Percentiles rank a stretch among this genome's conserved stretches.
phyloP scores from a whole-genome alignment of 2,113 vertebrate species.

The Sisor rabdophorus region DNA sequence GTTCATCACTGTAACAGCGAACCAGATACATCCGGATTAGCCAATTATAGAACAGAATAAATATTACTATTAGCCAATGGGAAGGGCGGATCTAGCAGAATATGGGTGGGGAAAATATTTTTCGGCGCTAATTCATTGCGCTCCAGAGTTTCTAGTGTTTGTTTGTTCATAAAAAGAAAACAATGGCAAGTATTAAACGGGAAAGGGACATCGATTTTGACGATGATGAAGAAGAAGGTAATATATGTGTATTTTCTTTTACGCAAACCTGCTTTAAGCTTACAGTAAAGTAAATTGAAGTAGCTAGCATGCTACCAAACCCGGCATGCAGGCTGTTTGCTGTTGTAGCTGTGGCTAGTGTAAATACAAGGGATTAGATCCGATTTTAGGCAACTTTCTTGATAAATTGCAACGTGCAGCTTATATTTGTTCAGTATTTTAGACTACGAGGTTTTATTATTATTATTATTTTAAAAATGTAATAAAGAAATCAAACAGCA shows the following conservation, averaged over 20 bases:
- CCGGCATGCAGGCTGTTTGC: neutral
- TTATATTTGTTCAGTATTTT: neutral
- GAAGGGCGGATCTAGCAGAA: neutral
- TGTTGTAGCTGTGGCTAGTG: neutral
- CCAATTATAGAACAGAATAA: neutral
- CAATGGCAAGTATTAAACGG: conserved; percentile 69
- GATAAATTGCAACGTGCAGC: neutral
- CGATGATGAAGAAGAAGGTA: conserved; percentile 59
- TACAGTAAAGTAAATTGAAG: neutral
- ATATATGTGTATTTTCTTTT: neutral
- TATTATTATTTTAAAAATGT: too few relatives aligned
- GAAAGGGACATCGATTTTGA: conserved; percentile 68
- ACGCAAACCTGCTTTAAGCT: neutral
- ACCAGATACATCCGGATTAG: too few relatives aligned
- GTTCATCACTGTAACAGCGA: neutral
- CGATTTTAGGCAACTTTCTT: neutral
- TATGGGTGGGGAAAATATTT: neutral
- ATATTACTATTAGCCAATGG: neutral
- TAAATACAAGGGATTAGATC: neutral
- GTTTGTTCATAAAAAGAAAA: neutral
- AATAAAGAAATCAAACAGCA: too few relatives aligned
- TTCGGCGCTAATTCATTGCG: neutral
- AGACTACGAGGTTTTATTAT: neutral
- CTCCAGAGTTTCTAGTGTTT: neutral
- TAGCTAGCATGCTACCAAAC: conserved; percentile 2